Evolutionary conservation across 2,888 invertebrate genomes (phyloP), one percentile per base, ranked within the genome.

Genomic region (Drosophila greeni): DNA sequence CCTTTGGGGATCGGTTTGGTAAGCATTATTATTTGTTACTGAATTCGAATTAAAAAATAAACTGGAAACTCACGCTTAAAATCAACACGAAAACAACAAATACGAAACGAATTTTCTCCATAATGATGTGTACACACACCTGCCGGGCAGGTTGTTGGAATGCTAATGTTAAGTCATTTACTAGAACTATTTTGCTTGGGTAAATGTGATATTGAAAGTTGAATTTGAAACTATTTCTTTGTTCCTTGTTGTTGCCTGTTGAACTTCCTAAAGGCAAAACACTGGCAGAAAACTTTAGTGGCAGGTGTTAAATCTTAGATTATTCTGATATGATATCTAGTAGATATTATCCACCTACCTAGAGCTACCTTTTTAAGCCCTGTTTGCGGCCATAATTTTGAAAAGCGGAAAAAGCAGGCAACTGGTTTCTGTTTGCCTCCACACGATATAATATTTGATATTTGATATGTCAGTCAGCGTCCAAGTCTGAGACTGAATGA

Each of bases 371-470:
- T n/a, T n/a, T n/a, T n/a, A n/a, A n/a, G n/a, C n/a, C n/a, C n/a
- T 26, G 23, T 26, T 26, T 26, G 8, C 9, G 26, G 26, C 26
- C 26, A n/a, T 33, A 14, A 36, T 31, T 62, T 66, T 62, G 66
- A 66, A 43, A 65, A 43, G 48, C 65, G 47, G 66, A 66, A 58
- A 66, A 58, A 72, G 65, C 61, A 76, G 78, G 70, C 72, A 77
- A 77, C 78, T 73, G 81, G 82, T 79, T 82, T 69, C 53, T 57
- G 61, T 73, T 54, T 70, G 64, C 54, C 61, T 70, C 55, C 58
- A 67, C 79, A 76, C 72, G 84, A 84, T n/a, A 84, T 84, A 85
- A 82, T 80, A 84, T 66, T 80, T 74, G 81, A 80, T 80, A 84
- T n/a, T n/a, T 76, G 76, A 84, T 84, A 82, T 18, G 61, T 11